Percentiles rank a stretch among this genome's conserved stretches.
Conservation (phyloP, 2,797 vertebrate genomes). For the Pseudochirops corinnae region DNA sequence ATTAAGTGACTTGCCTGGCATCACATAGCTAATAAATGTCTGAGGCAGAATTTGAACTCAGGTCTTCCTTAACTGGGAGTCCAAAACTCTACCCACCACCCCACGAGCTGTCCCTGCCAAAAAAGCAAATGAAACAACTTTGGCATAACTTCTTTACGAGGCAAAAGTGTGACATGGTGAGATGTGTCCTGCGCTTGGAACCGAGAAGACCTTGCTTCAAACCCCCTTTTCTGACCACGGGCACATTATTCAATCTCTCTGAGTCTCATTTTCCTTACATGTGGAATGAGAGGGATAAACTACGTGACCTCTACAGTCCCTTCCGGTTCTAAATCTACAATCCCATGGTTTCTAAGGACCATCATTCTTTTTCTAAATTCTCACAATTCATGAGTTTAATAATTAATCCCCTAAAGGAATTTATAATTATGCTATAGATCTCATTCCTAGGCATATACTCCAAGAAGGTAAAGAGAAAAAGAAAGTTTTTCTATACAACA, state of each 20-base stretch:
- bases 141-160: background rate
- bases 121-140: background rate
- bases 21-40: background rate
- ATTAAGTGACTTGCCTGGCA: background rate
- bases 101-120: background rate
- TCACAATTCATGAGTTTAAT: background rate
- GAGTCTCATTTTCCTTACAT: background rate
- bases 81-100: background rate
- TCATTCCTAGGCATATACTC: too few relatives aligned
- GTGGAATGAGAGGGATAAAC: background rate
- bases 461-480: too few relatives aligned
- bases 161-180: background rate
- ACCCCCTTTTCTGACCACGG: too few relatives aligned
- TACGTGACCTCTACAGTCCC: background rate
- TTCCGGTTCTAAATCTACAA: background rate
- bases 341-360: background rate
- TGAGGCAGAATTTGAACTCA: background rate
- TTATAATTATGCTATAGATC: too few relatives aligned
- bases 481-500: too few relatives aligned
- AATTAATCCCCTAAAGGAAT: too few relatives aligned
- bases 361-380: background rate
- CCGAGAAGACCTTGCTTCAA: too few relatives aligned
- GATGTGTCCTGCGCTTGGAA: background rate
- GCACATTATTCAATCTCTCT: background rate
- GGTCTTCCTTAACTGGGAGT: background rate